Evolutionary conservation across 2,888 invertebrate species (phyloP), one percentile per base, ranked within the genome.

Genomic region (Mimumesa dahlbomi): DNA sequence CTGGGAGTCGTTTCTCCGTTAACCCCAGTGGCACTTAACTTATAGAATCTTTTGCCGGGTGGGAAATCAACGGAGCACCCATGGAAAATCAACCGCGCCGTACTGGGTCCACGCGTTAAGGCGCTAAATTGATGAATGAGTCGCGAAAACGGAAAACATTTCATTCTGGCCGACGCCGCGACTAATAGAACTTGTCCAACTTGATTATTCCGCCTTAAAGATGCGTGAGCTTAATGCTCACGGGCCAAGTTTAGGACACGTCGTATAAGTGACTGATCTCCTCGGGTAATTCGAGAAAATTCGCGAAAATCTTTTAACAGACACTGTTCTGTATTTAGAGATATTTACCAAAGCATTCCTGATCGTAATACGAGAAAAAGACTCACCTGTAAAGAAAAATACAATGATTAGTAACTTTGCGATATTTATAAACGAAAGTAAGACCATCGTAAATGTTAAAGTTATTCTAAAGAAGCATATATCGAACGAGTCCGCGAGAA

Each of bases 111-210:
- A 56, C 53, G 62, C 53, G 76, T 81, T 84, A 75, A 83, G 77
- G 74, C 66, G 77, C 81, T 82, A 87, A 87, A 87, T 87, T 87
- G 87, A 87, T 84, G 87, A 87, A 87, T 83, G 87, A 84, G 86
- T 83, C 78, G 79, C 73, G 74, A 78, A 82, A 82, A 81, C 75
- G 79, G 75, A 71, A 79, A 77, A 82, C 81, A 77, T 84, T 81
- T 73, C 73, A 78, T 78, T 75, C 79, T 65, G 80, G 79, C 72
- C 65, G 66, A 77, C 66, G 67, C 58, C 67, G 66, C 66, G 81
- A 77, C 85, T 87, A 85, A 88, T 88, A 86, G 82, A 88, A 88
- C 88, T 88, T 88, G 88, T 87, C 87, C 81, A 87, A 88, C 83
- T 88, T 83, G 82, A 85, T 87, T 85, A 87, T 85, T 82, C 81